Conservation (phyloP, 2,797 vertebrate genomes). For the Spinibarbus caldwelli region DNA sequence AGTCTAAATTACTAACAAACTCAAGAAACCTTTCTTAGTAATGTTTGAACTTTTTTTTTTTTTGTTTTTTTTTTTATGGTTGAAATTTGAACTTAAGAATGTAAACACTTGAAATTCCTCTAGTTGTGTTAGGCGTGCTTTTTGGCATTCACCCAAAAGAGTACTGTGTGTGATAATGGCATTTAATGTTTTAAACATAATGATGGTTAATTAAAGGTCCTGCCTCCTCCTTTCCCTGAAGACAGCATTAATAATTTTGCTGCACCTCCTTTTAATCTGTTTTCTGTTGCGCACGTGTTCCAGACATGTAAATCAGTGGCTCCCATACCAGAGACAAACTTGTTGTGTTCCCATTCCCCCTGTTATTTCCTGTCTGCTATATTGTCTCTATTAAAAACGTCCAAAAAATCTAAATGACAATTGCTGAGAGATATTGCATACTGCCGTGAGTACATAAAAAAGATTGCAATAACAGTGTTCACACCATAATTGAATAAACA, state of each 20-base stretch:
- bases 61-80: neutral
- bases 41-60: constrained; percentile 9
- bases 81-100: constrained; percentile 12
- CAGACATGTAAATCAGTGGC: neutral
- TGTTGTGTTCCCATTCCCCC: neutral
- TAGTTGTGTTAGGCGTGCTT: neutral
- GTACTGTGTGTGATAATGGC: neutral
- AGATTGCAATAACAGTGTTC: neutral
- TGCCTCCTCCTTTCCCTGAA: neutral
- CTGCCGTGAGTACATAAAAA: neutral
- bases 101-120: neutral
- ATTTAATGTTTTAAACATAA: neutral
- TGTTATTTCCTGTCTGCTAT: constrained; percentile 2
- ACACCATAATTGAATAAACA: neutral
- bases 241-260: constrained; percentile 1
- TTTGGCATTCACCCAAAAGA: neutral
- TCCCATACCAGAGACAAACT: neutral
- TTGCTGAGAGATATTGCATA: neutral
- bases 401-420: neutral
- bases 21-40: neutral
- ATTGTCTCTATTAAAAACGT: neutral
- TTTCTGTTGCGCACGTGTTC: neutral
- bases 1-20: constrained; percentile 8
- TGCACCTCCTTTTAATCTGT: neutral
- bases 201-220: neutral